Evolutionary conservation across 2,113 vertebrate genomes (phyloP).

Genomic region (Plotosus lineatus): DNA sequence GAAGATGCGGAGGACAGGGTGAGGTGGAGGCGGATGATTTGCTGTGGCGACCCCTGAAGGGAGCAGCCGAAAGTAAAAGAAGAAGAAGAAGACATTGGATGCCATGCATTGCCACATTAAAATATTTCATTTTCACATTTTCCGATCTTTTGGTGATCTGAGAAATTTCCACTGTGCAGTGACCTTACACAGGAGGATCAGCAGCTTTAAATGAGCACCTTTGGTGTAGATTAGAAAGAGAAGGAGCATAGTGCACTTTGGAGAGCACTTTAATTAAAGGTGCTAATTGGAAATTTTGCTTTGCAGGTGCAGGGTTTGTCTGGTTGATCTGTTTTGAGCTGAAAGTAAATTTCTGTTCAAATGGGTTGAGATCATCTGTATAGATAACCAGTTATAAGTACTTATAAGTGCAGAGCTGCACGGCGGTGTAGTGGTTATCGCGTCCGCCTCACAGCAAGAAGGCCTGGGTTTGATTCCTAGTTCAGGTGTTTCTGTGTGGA

Average conservation of each 20-base stretch:
- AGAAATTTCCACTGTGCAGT: not conserved
- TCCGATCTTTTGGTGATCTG: not conserved
- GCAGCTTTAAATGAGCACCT: slow-evolving; percentile 25
- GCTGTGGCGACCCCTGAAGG: too few relatives aligned
- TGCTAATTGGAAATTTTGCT: slow-evolving; percentile 16
- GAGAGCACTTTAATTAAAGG: slow-evolving; percentile 3
- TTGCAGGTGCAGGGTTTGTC: not conserved
- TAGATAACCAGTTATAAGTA: too few relatives aligned
- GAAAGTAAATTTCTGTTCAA: not conserved
- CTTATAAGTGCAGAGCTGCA: too few relatives aligned
- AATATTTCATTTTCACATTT: not conserved
- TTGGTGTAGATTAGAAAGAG: not conserved
- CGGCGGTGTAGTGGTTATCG: too few relatives aligned
- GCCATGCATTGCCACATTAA: not conserved
- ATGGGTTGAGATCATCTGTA: not conserved
- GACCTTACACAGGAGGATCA: not conserved
- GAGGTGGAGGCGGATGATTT: too few relatives aligned
- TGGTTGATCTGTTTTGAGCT: not conserved
- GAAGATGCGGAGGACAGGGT: too few relatives aligned
- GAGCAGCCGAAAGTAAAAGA: too few relatives aligned
- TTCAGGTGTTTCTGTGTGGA: too few relatives aligned
- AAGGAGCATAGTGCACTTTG: not conserved
- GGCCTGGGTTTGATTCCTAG: too few relatives aligned
- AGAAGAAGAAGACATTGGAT: too few relatives aligned
- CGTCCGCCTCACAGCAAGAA: too few relatives aligned